These are phyloP conservation scores for Octodonta nipae DNA, from an alignment of 2,888 invertebrate genomes.

Conservation along the genomic window DNA sequence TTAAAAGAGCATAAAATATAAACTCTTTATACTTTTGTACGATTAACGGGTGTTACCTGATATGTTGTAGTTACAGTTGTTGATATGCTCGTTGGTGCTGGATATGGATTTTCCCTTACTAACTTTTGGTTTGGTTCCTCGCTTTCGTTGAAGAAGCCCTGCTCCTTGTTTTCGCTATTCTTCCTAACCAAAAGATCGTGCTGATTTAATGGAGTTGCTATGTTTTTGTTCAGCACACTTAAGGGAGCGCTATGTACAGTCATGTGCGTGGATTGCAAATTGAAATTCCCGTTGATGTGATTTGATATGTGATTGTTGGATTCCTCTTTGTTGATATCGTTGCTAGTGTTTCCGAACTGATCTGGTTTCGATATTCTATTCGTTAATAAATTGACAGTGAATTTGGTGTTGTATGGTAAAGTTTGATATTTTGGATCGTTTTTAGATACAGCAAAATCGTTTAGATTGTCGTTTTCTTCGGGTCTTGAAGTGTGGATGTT, in stretches of 20 bases:
- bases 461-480: constrained; percentile 38
- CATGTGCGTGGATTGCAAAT: constrained; percentile 34
- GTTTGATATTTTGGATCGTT: constrained; percentile 86
- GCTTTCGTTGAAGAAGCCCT: constrained; percentile 7
- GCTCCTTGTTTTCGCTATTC: constrained; percentile 16
- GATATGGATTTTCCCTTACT: constrained; percentile 16
- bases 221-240: constrained; percentile 48
- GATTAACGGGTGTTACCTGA: constrained; percentile 16
- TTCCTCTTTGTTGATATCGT: constrained; percentile 23
- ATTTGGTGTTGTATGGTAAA: constrained; percentile 78
- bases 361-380: constrained; percentile 25
- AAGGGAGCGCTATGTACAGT: constrained; percentile 44
- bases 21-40: too few species aligned
- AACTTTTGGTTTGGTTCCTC: constrained; percentile 11
- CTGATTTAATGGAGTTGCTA: constrained; percentile 51
- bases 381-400: constrained; percentile 47
- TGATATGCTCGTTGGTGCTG: constrained; percentile 11
- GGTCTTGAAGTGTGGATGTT: constrained; percentile 16
- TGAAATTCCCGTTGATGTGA: constrained; percentile 32
- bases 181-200: constrained; percentile 31
- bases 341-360: constrained; percentile 20
- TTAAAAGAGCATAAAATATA: too few species aligned
- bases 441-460: constrained; percentile 65
- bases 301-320: constrained; percentile 22
- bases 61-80: constrained; percentile 15